These are phyloP conservation scores for Propithecus deckenii DNA, from an alignment of 2,797 vertebrate genomes.

Conservation along the genomic window DNA sequence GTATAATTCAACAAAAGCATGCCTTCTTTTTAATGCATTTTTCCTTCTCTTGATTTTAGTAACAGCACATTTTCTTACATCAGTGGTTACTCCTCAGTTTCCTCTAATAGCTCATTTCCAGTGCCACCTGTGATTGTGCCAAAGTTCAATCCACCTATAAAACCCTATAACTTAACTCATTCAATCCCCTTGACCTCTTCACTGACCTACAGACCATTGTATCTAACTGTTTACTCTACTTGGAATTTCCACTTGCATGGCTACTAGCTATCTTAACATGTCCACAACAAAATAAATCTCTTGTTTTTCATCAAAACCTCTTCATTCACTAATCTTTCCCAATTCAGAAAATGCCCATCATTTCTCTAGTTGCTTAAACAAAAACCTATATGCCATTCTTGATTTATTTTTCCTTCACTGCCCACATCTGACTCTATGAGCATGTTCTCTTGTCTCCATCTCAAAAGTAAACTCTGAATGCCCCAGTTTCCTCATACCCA, in stretches of 20 bases:
- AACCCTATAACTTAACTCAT: not conserved
- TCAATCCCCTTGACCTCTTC: not conserved
- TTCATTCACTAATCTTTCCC: not conserved
- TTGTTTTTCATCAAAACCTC: not conserved
- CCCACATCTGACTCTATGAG: not conserved
- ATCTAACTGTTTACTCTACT: not conserved
- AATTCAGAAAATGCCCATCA: not conserved
- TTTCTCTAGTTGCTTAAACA: not conserved
- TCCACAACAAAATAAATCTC: not conserved
- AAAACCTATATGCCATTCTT: not conserved
- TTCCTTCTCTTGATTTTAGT: not conserved
- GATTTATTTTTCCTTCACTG: not conserved
- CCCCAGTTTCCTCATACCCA: not conserved
- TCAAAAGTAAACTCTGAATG: not conserved
- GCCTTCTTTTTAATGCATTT: not conserved
- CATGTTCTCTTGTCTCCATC: not conserved
- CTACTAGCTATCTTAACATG: not conserved
- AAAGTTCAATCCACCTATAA: not conserved
- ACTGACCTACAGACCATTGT: not conserved
- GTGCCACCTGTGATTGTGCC: not conserved
- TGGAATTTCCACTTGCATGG: not conserved
- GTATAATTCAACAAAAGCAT: not conserved
- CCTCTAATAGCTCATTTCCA: not conserved
- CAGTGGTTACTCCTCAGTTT: not conserved
- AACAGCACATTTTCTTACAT: not conserved